Percentiles rank a stretch among this genome's conserved stretches.
phyloP scores from a whole-genome alignment of 2,888 invertebrate genomes.

The Cataglyphis rosenhaueri region DNA sequence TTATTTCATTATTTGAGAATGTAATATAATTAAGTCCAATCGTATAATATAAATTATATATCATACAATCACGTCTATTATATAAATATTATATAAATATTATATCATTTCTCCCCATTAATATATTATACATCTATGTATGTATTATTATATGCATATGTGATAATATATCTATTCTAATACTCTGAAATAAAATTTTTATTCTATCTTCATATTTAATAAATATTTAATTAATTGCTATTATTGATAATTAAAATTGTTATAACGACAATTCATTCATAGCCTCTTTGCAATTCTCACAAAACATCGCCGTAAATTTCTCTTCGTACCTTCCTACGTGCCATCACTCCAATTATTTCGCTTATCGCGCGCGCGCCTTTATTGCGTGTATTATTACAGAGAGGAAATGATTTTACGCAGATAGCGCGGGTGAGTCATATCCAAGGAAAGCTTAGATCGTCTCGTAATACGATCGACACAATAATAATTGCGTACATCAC shows the following conservation, averaged over 20 bases:
- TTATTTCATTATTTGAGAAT: background rate
- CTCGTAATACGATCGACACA: slow-evolving; percentile 39
- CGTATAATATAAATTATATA: background rate
- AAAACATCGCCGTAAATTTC: slow-evolving; percentile 18
- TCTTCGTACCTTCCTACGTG: slow-evolving; percentile 2
- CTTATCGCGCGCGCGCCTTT: slow-evolving; percentile 43
- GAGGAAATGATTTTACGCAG: slow-evolving; percentile 43
- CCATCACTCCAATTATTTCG: slow-evolving; percentile 41
- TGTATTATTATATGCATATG: background rate
- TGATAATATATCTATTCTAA: background rate
- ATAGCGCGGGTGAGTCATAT: slow-evolving; percentile 42
- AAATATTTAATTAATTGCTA: background rate
- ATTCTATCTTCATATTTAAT: background rate
- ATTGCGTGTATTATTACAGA: slow-evolving; percentile 48
- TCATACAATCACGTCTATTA: background rate
- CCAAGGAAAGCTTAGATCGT: slow-evolving; percentile 44
- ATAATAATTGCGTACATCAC: slow-evolving; percentile 19
- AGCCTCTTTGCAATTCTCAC: background rate
- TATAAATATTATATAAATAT: background rate
- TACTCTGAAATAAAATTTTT: background rate
- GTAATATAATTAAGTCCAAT: background rate
- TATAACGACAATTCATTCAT: background rate
- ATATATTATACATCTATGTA: background rate
- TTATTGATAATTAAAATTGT: background rate
- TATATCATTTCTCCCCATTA: background rate